Evolutionary conservation across 2,797 vertebrate genomes (phyloP).

Genomic region (Tamandua tetradactyla): DNA sequence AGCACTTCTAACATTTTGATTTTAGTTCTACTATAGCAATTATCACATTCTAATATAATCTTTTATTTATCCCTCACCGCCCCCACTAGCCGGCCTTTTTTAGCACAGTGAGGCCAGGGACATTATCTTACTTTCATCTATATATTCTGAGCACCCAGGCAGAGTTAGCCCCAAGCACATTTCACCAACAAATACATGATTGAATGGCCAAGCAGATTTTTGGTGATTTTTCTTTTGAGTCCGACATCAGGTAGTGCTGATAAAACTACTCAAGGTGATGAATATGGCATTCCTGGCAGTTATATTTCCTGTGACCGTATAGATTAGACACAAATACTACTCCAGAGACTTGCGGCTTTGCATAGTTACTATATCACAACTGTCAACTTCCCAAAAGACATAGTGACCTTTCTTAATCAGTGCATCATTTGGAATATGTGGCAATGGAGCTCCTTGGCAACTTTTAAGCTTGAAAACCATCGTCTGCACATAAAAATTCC

Average conservation of each 20-base stretch:
- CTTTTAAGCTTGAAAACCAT: constrained; percentile 57
- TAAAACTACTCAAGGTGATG: constrained; percentile 76
- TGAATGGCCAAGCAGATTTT: constrained; percentile 72
- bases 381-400: constrained; percentile 76
- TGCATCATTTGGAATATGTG: constrained; percentile 67
- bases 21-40: neutral
- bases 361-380: constrained; percentile 77
- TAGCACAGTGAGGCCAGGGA: neutral
- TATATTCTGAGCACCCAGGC: constrained; percentile 15
- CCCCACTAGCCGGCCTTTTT: no score
- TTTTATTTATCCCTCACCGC: neutral
- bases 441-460: constrained; percentile 47
- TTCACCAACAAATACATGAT: constrained; percentile 64
- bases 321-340: constrained; percentile 76
- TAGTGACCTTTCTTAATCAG: constrained; percentile 77
- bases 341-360: constrained; percentile 72
- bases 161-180: constrained; percentile 38
- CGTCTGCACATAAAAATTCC: constrained; percentile 44
- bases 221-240: constrained; percentile 73
- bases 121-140: constrained; percentile 36
- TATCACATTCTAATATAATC: neutral
- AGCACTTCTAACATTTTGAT: neutral
- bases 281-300: constrained; percentile 71
- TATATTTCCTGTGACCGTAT: constrained; percentile 75
- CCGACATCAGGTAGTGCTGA: constrained; percentile 70